Conservation (phyloP, 2,113 vertebrate genomes). For the Mandrillus leucophaeus region DNA sequence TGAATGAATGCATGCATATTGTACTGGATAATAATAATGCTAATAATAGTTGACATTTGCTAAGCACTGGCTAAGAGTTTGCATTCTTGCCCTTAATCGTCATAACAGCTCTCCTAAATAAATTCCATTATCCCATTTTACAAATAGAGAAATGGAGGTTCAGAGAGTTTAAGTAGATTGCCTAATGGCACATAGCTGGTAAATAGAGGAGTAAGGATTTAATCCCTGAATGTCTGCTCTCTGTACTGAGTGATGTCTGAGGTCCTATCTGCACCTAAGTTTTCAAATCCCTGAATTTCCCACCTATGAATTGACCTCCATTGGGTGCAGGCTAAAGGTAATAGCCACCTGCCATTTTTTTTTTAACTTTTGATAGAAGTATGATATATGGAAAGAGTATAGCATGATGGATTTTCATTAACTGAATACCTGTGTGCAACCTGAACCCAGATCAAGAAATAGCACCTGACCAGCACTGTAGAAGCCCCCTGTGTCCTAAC, state of each 20-base stretch:
- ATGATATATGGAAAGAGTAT: neutral
- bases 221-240: neutral
- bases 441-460: neutral
- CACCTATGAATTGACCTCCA: neutral
- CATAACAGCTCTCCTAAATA: neutral
- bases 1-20: neutral
- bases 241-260: neutral
- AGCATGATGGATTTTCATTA: neutral
- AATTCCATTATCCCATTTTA: neutral
- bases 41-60: neutral
- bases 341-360: neutral
- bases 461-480: neutral
- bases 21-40: neutral
- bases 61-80: neutral
- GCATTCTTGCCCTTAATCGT: neutral
- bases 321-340: neutral
- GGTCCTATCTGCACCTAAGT: neutral
- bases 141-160: neutral
- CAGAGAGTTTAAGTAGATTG: neutral
- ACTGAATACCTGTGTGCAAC: neutral
- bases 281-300: neutral
- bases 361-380: neutral
- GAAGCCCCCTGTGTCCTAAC: neutral
- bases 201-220: neutral
- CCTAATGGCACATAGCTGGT: neutral